phyloP scores from a whole-genome alignment of 2,797 vertebrate species.

The Melanotaenia boesemani region DNA sequence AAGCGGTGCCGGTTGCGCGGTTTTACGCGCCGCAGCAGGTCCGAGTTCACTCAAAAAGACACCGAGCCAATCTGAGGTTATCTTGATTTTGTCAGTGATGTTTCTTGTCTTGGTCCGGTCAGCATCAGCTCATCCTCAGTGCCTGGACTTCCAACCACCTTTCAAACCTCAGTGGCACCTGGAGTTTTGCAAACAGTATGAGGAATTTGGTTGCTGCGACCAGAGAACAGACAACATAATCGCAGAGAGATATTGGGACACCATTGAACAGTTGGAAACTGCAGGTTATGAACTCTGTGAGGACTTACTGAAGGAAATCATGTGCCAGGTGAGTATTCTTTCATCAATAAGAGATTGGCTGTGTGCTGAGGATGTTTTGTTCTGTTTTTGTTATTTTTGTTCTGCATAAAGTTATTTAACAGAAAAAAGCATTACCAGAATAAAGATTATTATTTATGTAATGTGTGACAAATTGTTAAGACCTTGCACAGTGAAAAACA shows the following conservation, averaged over 20 bases:
- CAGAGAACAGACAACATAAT: constrained; percentile 82
- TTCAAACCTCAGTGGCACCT: constrained; percentile 85
- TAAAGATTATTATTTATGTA: no score
- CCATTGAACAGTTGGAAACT: constrained; percentile 82
- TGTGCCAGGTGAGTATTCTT: constrained; percentile 86
- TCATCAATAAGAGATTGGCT: no score
- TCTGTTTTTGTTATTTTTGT: not conserved
- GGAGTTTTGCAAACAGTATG: constrained; percentile 87
- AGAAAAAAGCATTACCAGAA: no score
- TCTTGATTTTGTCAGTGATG: constrained; percentile 14
- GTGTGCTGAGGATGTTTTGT: not conserved
- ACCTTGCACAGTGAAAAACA: no score
- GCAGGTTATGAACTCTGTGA: constrained; percentile 75
- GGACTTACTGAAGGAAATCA: constrained; percentile 85
- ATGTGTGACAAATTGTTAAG: no score
- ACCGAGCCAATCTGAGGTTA: not conserved
- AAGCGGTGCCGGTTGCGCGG: constrained; percentile 29
- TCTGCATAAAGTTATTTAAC: no score
- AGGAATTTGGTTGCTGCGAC: constrained; percentile 89
- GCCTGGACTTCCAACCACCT: constrained; percentile 86
- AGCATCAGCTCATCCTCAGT: constrained; percentile 85
- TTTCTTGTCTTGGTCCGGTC: constrained; percentile 30
- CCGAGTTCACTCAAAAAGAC: constrained; percentile 12
- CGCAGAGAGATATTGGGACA: constrained; percentile 85
- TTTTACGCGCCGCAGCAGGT: constrained; percentile 44